Percentiles rank a stretch among this genome's conserved stretches.
phyloP scores from a whole-genome alignment of 2,888 invertebrate genomes.

The Watsonalla binaria region DNA sequence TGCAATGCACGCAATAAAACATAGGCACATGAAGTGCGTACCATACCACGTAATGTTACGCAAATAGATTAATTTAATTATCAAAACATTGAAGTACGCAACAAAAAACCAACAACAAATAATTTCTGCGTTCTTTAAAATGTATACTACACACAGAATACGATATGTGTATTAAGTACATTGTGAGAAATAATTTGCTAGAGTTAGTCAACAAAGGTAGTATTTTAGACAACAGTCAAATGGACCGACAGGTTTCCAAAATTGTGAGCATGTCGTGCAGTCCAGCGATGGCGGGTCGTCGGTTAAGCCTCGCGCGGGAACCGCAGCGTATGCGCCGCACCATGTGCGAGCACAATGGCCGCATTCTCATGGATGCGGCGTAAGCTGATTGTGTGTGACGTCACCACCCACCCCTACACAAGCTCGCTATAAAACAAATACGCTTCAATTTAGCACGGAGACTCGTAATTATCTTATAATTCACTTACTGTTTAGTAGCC shows the following conservation, averaged over 20 bases:
- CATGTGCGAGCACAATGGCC: slow-evolving; percentile 76
- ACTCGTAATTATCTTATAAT: background rate
- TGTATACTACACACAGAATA: no score
- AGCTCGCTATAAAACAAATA: slow-evolving; percentile 24
- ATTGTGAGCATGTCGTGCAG: background rate
- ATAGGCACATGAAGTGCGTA: background rate
- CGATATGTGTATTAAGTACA: no score
- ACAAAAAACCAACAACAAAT: no score
- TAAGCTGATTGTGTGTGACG: slow-evolving; percentile 79
- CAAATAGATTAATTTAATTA: no score
- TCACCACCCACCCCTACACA: slow-evolving; percentile 49
- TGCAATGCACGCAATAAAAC: slow-evolving; percentile 1
- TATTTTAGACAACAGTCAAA: no score
- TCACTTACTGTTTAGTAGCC: no score
- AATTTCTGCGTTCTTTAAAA: no score
- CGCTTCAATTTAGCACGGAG: background rate
- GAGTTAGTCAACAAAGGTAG: no score
- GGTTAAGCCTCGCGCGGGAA: slow-evolving; percentile 38
- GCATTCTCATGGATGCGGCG: slow-evolving; percentile 76
- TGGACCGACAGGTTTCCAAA: background rate
- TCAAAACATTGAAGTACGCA: no score
- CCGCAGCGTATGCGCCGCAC: slow-evolving; percentile 60
- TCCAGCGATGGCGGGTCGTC: slow-evolving; percentile 10
- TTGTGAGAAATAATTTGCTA: no score
- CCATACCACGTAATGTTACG: background rate